Base-by-base conservation (phyloP, 2,113 vertebrate species). In the Todiramphus chloris region DNA sequence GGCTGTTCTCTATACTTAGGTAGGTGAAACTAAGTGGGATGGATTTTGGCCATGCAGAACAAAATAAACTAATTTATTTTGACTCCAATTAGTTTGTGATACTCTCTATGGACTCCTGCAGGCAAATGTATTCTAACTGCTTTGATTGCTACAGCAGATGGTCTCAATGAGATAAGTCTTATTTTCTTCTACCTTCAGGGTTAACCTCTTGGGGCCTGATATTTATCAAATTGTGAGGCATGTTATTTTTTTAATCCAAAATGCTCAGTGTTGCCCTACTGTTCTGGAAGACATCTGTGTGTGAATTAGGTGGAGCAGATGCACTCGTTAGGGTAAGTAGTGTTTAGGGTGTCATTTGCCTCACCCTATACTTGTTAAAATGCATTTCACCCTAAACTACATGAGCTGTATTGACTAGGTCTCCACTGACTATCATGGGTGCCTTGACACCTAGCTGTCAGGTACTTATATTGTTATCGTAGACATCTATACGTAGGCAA, bases 21-120 rank as follows among this genome's bases (percentile, higher is more conserved):
- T 88, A 76, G 58, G 35, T 75, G 70, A 81, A 94, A 41, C 62
- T 89, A 72, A 89, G 77, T 58, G 50, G 91, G 21, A 76, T 79
- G 66, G 27, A 64, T 95, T 94, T 97, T 94, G 89, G 27, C 77
- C 69, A 37, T 89, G 86, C 69, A 84, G 87, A 94, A 79, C 60
- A 72, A 91, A 97, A 87, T 72, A 94, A 95, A 72, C 81, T 72
- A 48, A 91, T 96, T 84, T 94, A 78, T 94, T 96, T 94, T 76
- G 27, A 66, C 66, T 94, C 66, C 21, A 48, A 12, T 95, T 95
- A 37, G 46, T 94, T 86, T 76, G 35, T 68, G 24, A 60, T 93
- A 72, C 56, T 94, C 93, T 96, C 93, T 87, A 2, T 30, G 81
- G 91, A 48, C 30, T 89, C 50, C 53, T 85, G 74, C 66, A 96